Evolutionary conservation across 1,140 invertebrate species (phyloP).

Genomic region (Caenorhabditis elegans): DNA sequence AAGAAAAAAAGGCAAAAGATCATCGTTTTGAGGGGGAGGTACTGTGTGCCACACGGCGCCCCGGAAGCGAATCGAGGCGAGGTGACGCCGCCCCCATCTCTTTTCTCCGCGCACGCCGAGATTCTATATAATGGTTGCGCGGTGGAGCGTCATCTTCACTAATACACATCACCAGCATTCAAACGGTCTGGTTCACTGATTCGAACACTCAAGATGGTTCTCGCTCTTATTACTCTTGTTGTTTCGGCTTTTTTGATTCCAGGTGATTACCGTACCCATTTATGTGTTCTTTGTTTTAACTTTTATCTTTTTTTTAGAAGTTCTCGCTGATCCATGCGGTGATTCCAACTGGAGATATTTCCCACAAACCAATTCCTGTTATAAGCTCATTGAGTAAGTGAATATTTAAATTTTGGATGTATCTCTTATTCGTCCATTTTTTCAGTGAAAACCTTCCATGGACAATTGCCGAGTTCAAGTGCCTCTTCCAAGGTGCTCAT

Average conservation of each 20-base stretch:
- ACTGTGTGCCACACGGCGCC: constrained; percentile 29
- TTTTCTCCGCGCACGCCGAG: background rate
- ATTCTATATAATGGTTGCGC: constrained; percentile 29
- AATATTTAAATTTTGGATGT: no score
- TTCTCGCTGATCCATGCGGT: constrained; percentile 30
- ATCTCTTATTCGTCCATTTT: background rate
- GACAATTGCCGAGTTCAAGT: constrained; percentile 46
- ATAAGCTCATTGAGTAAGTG: constrained; percentile 39
- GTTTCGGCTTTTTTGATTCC: constrained; percentile 4
- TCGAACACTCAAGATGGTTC: constrained; percentile 18
- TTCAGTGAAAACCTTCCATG: constrained; percentile 38
- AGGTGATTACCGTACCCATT: background rate
- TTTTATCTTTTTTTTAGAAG: constrained; percentile 21
- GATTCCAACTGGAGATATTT: constrained; percentile 43
- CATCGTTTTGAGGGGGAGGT: constrained; percentile 22
- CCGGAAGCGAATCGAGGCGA: constrained; percentile 25
- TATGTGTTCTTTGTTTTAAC: background rate
- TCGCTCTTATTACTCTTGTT: constrained; percentile 11
- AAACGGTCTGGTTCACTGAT: constrained; percentile 27
- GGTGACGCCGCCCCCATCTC: background rate
- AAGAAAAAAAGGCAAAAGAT: constrained; percentile 32
- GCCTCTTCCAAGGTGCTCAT: constrained; percentile 44
- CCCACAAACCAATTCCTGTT: constrained; percentile 38
- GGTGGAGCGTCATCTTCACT: constrained; percentile 16
- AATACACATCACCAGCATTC: constrained; percentile 19